Base-by-base conservation (phyloP, 2,797 vertebrate species). In the Sus cebifrons region DNA sequence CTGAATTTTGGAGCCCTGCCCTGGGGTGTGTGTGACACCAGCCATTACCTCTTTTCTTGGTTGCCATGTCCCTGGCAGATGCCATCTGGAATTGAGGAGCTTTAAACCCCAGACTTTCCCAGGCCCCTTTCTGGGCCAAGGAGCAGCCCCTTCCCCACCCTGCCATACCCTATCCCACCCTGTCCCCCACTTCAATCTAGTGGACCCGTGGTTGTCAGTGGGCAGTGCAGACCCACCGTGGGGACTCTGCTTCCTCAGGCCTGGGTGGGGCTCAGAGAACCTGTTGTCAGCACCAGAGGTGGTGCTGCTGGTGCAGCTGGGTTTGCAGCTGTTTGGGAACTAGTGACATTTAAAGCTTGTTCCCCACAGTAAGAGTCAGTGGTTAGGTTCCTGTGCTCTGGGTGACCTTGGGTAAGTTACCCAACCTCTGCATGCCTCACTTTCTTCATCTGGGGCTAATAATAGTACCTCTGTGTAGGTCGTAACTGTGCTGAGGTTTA, bases 1-100 rank as follows among this genome's bases (percentile, higher is more conserved):
- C 96, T 94, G 97, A 97, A 91, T 91, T 96, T 21, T 78, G 70
- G 92, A 94, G 95, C 95, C 93, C 95, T 89, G 89, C 94, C 95
- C 85, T 56, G 25, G 17, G 18, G 49, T 8, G 29, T 23, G n/a
- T 36, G 86, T 12, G 87, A n/a, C 0, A 20, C 64, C 44, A 71
- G 56, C 65, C 9, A 15, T 18, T 20, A 5, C 49, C 67, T 17
- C 58, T 84, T 84, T 88, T 77, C 70, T 89, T 40, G 32, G 32
- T 68, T 71, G 36, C 25, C 4, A 81, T 71, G 65, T 20, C 11
- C 8, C 73, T 60, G 27, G 18, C 15, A 49, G 94, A 92, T 3
- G 4, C 65, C 10, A 1, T 64, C 10, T 58, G 88, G 73, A 86
- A 67, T 32, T 0, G 54, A 73, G 71, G 79, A 32, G 6, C 67